A percentile compares a stretch with the other conserved stretches of the same genome.
These are phyloP conservation scores for Dicentrarchus labrax DNA, from an alignment of 2,113 vertebrate species.

Conservation along the genomic window DNA sequence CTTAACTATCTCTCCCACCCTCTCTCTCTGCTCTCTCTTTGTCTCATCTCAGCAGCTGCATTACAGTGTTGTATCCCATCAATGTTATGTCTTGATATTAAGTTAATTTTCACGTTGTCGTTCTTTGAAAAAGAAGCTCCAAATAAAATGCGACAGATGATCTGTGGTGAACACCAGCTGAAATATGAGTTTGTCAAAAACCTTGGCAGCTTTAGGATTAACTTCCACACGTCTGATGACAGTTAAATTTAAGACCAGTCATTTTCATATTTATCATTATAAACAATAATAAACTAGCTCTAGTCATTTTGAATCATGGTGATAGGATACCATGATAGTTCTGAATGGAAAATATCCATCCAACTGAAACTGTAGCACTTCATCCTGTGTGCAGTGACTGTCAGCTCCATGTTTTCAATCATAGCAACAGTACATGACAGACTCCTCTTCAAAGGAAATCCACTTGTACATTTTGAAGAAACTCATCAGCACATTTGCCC, in stretches of 20 bases:
- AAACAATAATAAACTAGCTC: neutral
- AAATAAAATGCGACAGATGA: neutral
- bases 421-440: slow-evolving; percentile 15
- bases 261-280: slow-evolving; percentile 5
- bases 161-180: neutral
- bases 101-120: neutral
- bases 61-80: neutral
- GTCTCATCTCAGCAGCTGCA: slow-evolving; percentile 15
- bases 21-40: neutral
- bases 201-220: neutral
- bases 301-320: neutral
- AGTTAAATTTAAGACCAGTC: neutral
- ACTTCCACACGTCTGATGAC: neutral
- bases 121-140: neutral
- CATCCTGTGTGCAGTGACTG: slow-evolving; percentile 5
- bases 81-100: slow-evolving; percentile 14
- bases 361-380: neutral
- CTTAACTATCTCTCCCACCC: neutral
- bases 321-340: neutral
- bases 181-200: neutral
- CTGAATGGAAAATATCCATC: neutral
- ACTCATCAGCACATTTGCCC: slow-evolving; percentile 38
- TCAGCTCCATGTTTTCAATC: slow-evolving; percentile 15
- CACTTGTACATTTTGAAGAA: slow-evolving; percentile 32
- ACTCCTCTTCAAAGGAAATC: slow-evolving; percentile 42